These are phyloP conservation scores for Arctia plantaginis DNA, from an alignment of 2,888 invertebrate genomes.

Conservation along the genomic window DNA sequence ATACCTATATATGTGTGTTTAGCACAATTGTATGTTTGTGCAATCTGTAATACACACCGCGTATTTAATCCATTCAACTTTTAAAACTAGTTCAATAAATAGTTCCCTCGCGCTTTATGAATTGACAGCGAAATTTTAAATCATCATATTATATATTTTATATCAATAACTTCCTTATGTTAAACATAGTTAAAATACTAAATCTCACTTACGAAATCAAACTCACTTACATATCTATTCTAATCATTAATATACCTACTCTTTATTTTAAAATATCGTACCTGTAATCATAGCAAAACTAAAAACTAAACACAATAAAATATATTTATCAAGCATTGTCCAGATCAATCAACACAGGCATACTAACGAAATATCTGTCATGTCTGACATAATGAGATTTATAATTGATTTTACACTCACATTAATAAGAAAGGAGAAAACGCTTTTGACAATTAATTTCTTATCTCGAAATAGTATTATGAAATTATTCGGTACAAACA, in stretches of 20 bases:
- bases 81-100: too few species aligned
- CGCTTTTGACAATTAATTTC: conserved; percentile 20
- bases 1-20: too few species aligned
- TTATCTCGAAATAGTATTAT: conserved; percentile 30
- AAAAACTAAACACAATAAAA: conserved; percentile 22
- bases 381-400: conserved; percentile 36
- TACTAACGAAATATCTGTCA: not conserved
- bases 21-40: too few species aligned
- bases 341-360: conserved; percentile 3
- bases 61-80: too few species aligned
- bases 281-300: conserved; percentile 26
- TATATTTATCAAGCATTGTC: conserved; percentile 31
- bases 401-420: conserved; percentile 48
- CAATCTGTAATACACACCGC: too few species aligned
- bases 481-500: conserved; percentile 5
- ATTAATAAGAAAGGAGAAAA: conserved; percentile 21
- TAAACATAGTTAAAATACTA: too few species aligned
- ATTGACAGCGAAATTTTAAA: too few species aligned
- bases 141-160: too few species aligned
- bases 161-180: too few species aligned
- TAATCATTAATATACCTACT: too few species aligned
- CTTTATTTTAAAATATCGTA: conserved; percentile 16
- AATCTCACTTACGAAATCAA: not conserved
- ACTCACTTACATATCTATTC: not conserved
- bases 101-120: too few species aligned